Evolutionary conservation across 2,113 vertebrate species (phyloP).

Genomic region (Leucopternis melanops): DNA sequence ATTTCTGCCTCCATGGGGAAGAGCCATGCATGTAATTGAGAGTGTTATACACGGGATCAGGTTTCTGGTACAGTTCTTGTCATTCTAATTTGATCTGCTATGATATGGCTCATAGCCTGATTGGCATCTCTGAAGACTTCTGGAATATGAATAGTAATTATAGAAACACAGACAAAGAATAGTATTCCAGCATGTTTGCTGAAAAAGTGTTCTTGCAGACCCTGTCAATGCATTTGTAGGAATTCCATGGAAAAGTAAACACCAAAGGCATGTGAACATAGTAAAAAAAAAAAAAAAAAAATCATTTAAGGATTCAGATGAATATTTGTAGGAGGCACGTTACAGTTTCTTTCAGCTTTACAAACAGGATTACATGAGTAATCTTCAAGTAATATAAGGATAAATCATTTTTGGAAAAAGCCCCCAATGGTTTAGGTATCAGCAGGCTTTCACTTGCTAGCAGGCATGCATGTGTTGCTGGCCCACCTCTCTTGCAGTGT

Average conservation of each 20-base stretch:
- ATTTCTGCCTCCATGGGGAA: background rate
- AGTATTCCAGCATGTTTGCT: background rate
- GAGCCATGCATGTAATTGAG: background rate
- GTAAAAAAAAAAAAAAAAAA: background rate
- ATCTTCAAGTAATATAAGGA: constrained; percentile 55
- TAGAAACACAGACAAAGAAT: background rate
- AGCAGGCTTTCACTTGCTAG: constrained; percentile 49
- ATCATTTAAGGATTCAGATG: constrained; percentile 5
- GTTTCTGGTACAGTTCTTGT: background rate
- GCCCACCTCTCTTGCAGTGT: constrained; percentile 2
- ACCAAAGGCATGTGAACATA: background rate
- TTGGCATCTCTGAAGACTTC: background rate
- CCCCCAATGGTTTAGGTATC: constrained; percentile 24
- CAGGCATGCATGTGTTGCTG: constrained; percentile 32
- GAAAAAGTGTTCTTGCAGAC: background rate
- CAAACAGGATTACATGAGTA: constrained; percentile 65
- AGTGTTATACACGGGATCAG: background rate
- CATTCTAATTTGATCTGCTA: background rate
- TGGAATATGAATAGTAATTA: background rate
- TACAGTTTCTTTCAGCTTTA: constrained; percentile 36
- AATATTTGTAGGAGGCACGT: background rate
- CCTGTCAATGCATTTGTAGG: background rate
- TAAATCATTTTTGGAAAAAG: constrained; percentile 47
- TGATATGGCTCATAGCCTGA: background rate
- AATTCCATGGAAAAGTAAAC: constrained; percentile 5